Percentiles rank a stretch among this genome's conserved stretches.
Conservation (phyloP, 2,113 vertebrate species). For the Rhinichthys klamathensis region DNA sequence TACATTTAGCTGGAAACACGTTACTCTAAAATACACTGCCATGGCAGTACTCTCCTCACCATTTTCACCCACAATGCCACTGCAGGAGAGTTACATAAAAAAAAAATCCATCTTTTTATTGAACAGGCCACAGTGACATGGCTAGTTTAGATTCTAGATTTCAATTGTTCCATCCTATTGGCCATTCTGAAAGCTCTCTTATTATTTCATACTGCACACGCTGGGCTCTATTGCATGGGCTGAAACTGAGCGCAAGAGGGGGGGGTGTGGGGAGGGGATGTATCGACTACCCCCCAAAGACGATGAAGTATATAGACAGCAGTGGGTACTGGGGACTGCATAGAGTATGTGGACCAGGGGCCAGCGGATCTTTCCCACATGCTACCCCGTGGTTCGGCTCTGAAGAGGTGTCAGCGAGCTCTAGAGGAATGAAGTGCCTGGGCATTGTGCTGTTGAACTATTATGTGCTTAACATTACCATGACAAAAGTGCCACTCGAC, state of each 20-base stretch:
- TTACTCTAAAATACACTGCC: neutral
- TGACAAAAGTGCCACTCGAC: slow-evolving; percentile 99
- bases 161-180: slow-evolving; percentile 43
- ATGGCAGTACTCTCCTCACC: slow-evolving; percentile 11
- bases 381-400: slow-evolving; percentile 95
- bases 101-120: slow-evolving; percentile 47
- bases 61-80: slow-evolving; percentile 3
- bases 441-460: slow-evolving; percentile 94
- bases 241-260: slow-evolving; percentile 43
- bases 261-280: neutral
- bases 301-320: slow-evolving; percentile 2
- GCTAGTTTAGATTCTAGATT: slow-evolving; percentile 48
- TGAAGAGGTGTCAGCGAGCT: slow-evolving; percentile 96
- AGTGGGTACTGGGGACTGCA: slow-evolving; percentile 69
- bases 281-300: slow-evolving; percentile 37
- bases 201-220: slow-evolving; percentile 53
- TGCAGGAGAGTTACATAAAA: slow-evolving; percentile 19
- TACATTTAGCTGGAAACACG: neutral
- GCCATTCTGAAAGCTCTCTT: slow-evolving; percentile 32
- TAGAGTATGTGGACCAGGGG: slow-evolving; percentile 78
- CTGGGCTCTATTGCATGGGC: slow-evolving; percentile 44
- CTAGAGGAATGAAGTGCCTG: slow-evolving; percentile 99
- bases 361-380: slow-evolving; percentile 99
- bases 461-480: slow-evolving; percentile 99
- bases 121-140: slow-evolving; percentile 21